Conservation (phyloP, 2,797 vertebrate genomes). For the Remorina albescens region DNA sequence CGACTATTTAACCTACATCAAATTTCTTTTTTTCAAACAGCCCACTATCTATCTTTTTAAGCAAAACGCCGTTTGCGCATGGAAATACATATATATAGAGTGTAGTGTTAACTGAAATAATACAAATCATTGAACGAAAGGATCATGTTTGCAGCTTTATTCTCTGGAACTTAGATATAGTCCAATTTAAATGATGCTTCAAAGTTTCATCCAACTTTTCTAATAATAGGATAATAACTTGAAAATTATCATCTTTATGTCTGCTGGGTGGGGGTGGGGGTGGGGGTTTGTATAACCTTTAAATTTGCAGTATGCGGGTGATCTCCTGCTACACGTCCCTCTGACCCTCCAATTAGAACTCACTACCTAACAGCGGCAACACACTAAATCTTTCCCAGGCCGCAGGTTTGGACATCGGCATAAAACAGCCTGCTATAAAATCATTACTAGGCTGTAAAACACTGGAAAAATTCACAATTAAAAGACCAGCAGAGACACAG, state of each 20-base stretch:
- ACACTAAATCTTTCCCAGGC: slow-evolving; percentile 78
- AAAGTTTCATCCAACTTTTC: slow-evolving; percentile 17
- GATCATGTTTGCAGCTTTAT: slow-evolving; percentile 7
- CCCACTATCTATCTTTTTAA: background rate
- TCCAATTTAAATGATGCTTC: slow-evolving; percentile 13
- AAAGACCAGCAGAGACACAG: slow-evolving; percentile 62
- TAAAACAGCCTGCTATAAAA: slow-evolving; percentile 79
- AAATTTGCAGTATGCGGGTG: slow-evolving; percentile 81
- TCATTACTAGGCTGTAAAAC: slow-evolving; percentile 78
- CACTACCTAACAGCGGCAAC: slow-evolving; percentile 68
- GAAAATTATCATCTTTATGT: slow-evolving; percentile 78
- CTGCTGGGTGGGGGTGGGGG: no score
- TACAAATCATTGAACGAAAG: background rate
- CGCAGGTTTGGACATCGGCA: slow-evolving; percentile 73
- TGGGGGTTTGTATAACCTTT: slow-evolving; percentile 91
- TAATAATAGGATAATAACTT: slow-evolving; percentile 61
- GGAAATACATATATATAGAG: background rate
- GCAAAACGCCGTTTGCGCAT: slow-evolving; percentile 5
- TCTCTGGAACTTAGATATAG: background rate
- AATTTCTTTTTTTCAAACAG: slow-evolving; percentile 31
- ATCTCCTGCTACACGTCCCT: slow-evolving; percentile 76
- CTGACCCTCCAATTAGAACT: slow-evolving; percentile 83
- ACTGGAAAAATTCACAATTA: slow-evolving; percentile 74
- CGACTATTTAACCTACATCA: slow-evolving; percentile 11
- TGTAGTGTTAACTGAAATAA: background rate